Percentiles rank a stretch among this genome's conserved stretches.
Conservation (phyloP, 2,797 vertebrate genomes). For the Schizopygopsis malacanthus region DNA sequence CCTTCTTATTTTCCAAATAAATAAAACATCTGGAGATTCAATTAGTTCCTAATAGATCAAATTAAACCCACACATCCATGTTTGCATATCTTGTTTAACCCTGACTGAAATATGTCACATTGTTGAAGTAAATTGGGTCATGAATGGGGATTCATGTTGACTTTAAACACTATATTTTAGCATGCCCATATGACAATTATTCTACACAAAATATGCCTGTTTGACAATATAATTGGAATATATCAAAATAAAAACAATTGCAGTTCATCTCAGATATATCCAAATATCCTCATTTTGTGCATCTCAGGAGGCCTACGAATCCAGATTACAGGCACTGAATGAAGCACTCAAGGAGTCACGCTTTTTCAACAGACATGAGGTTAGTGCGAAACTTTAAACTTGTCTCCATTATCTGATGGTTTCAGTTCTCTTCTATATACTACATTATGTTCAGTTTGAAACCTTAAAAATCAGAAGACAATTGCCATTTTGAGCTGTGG, state of each 20-base stretch:
- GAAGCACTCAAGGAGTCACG: slow-evolving; percentile 71
- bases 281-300: slow-evolving; percentile 8
- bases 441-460: neutral
- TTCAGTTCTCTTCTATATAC: neutral
- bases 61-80: neutral
- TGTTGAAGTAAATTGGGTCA: neutral
- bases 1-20: neutral
- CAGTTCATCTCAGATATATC: slow-evolving; percentile 31
- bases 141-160: neutral
- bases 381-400: slow-evolving; percentile 48
- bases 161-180: neutral
- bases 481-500: neutral
- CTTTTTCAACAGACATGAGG: slow-evolving; percentile 80
- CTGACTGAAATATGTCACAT: neutral
- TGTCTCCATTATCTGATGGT: neutral
- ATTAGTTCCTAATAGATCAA: neutral
- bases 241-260: neutral
- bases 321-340: slow-evolving; percentile 74
- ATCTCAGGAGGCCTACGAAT: slow-evolving; percentile 74
- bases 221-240: neutral
- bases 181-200: neutral
- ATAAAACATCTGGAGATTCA: neutral
- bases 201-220: neutral
- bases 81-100: neutral
- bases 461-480: neutral